Percentiles rank a stretch among this genome's conserved stretches.
Conservation (phyloP, 2,113 vertebrate genomes). For the Hucho hucho region DNA sequence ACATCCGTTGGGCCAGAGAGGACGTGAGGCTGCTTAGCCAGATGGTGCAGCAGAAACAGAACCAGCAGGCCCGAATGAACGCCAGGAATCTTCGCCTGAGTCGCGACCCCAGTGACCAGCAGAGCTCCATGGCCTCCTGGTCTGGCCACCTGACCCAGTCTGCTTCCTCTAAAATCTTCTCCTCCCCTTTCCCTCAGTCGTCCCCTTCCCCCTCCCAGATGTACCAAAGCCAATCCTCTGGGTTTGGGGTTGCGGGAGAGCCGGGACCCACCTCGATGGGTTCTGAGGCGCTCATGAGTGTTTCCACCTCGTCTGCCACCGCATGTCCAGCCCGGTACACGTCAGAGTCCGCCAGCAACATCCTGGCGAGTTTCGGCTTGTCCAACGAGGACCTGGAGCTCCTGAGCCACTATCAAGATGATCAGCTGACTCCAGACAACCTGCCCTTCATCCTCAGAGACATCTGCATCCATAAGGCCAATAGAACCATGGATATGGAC, state of each 20-base stretch:
- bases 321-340: conserved; percentile 77
- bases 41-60: conserved; percentile 60
- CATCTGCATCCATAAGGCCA: conserved; percentile 85
- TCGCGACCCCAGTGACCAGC: conserved; percentile 58
- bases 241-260: conserved; percentile 36
- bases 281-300: not conserved
- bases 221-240: conserved; percentile 28
- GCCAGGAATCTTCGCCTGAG: conserved; percentile 56
- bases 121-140: conserved; percentile 31
- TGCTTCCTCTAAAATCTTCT: conserved; percentile 22
- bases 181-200: conserved; percentile 34
- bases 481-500: conserved; percentile 37
- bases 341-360: conserved; percentile 85
- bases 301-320: not conserved
- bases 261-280: conserved; percentile 25
- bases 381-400: conserved; percentile 91
- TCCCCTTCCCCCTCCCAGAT: conserved; percentile 15
- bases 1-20: conserved; percentile 68
- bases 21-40: conserved; percentile 74
- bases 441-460: conserved; percentile 89
- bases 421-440: conserved; percentile 90
- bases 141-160: not conserved
- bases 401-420: conserved; percentile 87
- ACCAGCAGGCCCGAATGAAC: not conserved
- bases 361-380: conserved; percentile 88